Conservation (phyloP, 1,140 invertebrate species). For the Trichonephila inaurata region DNA sequence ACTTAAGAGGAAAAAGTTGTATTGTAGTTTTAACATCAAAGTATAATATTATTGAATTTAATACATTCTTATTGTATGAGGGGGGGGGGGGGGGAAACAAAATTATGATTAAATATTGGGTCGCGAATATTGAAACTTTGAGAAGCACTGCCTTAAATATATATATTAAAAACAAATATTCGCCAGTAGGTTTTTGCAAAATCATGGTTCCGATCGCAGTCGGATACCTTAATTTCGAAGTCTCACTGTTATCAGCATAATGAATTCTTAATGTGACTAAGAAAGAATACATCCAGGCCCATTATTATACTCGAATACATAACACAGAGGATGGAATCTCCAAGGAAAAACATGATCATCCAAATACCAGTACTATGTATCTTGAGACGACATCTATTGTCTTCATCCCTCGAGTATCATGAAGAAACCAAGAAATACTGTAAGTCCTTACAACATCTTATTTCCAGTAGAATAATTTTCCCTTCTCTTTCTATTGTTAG, state of each 20-base stretch:
- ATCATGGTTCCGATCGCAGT: no score
- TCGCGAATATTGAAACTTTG: no score
- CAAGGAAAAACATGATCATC: not conserved
- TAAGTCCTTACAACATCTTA: constrained; percentile 16
- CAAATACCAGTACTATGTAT: not conserved
- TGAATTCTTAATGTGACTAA: not conserved
- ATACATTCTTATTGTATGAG: no score
- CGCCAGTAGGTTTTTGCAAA: no score
- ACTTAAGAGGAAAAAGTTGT: no score
- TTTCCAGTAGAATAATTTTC: constrained; percentile 32
- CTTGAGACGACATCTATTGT: constrained; percentile 6
- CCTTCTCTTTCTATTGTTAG: constrained; percentile 17
- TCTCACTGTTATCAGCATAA: not conserved
- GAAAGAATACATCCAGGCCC: not conserved
- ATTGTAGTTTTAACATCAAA: no score
- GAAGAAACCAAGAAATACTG: constrained; percentile 27
- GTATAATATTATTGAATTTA: no score
- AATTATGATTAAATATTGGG: no score
- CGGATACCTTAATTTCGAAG: not conserved
- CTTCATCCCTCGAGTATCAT: not conserved
- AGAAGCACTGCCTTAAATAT: no score
- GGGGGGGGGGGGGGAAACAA: no score
- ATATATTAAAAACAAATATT: no score
- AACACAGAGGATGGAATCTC: not conserved
- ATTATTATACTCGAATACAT: not conserved